A percentile compares a stretch with the other conserved stretches of the same genome.
phyloP scores from a whole-genome alignment of 2,888 invertebrate genomes.

The Drosophila planitibia region DNA sequence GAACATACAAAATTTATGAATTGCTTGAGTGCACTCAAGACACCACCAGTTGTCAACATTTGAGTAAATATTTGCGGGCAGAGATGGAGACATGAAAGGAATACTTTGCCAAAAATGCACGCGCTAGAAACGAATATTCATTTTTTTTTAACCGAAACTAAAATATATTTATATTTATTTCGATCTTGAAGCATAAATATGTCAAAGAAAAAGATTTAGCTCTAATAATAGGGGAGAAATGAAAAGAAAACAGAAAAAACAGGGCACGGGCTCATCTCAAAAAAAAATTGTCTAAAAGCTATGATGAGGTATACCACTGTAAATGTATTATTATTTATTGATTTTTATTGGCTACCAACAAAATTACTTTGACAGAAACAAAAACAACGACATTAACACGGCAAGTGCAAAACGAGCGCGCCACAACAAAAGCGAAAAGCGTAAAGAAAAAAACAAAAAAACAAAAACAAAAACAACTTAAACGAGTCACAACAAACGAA shows the following conservation, averaged over 20 bases:
- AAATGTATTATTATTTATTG: slow-evolving; percentile 80
- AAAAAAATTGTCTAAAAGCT: neutral
- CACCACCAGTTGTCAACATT: slow-evolving; percentile 1
- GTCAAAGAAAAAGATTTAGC: neutral
- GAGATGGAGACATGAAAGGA: neutral
- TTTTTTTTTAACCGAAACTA: neutral
- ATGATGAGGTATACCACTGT: slow-evolving; percentile 9
- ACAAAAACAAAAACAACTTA: slow-evolving; percentile 20
- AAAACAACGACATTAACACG: slow-evolving; percentile 13
- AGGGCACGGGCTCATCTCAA: neutral
- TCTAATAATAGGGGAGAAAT: neutral
- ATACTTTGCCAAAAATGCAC: neutral
- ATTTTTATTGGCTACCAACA: slow-evolving; percentile 60
- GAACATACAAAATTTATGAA: neutral
- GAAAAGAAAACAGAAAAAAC: neutral
- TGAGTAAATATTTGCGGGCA: neutral
- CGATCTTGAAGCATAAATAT: neutral
- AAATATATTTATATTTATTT: neutral
- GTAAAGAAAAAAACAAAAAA: slow-evolving; percentile 2
- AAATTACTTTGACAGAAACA: slow-evolving; percentile 53
- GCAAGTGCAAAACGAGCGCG: slow-evolving; percentile 56
- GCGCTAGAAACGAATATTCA: neutral
- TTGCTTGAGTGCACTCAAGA: neutral
- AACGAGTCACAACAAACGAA: slow-evolving; percentile 55
- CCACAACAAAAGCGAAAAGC: slow-evolving; percentile 70